These are phyloP conservation scores for Henricia sp. DNA, from an alignment of 53 echinoderm and acorn worm genomes.

Conservation along the genomic window DNA sequence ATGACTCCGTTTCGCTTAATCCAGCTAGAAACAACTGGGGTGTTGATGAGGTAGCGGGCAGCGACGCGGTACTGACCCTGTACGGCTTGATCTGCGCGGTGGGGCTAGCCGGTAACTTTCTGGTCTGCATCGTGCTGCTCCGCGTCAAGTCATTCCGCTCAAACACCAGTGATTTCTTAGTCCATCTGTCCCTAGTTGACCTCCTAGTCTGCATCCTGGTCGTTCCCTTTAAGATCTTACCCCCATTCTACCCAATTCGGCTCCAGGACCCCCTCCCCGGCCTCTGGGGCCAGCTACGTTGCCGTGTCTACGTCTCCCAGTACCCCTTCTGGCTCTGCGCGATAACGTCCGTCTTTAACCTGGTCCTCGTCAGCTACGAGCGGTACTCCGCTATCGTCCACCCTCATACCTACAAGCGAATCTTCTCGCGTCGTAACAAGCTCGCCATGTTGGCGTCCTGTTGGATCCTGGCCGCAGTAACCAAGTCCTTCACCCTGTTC, in stretches of 20 bases:
- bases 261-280: not conserved
- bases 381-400: conserved; percentile 79
- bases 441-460: conserved; percentile 6
- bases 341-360: conserved; percentile 42
- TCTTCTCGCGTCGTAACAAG: conserved; percentile 64
- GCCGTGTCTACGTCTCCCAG: conserved; percentile 61
- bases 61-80: conserved; percentile 12
- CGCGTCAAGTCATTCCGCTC: conserved; percentile 71
- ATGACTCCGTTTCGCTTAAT: not conserved
- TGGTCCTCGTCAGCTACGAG: conserved; percentile 51
- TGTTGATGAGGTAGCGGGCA: conserved; percentile 4
- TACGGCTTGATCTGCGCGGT: conserved; percentile 65
- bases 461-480: conserved; percentile 15
- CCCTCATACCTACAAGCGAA: conserved; percentile 69
- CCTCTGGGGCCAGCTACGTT: conserved; percentile 36
- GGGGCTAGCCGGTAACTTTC: conserved; percentile 73
- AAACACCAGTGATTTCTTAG: conserved; percentile 84
- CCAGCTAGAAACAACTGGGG: conserved; percentile 19
- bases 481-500: conserved; percentile 3
- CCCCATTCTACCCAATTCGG: conserved; percentile 6
- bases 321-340: conserved; percentile 51
- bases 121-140: conserved; percentile 68
- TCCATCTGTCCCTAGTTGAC: conserved; percentile 81
- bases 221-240: conserved; percentile 82
- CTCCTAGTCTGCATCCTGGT: conserved; percentile 75